phyloP scores from a whole-genome alignment of 2,797 vertebrate genomes.

The Chanos chanos region DNA sequence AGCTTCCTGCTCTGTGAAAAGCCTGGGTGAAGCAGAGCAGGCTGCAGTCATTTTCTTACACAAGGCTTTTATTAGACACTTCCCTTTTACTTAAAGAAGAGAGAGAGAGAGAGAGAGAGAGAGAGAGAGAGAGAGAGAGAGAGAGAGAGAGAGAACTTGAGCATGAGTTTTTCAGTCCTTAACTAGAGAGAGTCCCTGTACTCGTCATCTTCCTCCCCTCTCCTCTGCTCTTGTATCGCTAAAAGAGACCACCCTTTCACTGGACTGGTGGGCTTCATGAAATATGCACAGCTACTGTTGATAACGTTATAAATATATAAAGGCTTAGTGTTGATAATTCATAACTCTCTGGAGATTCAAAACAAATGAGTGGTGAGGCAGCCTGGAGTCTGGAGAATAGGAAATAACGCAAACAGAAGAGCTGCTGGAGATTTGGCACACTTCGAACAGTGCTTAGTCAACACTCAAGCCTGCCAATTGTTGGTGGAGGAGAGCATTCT shows the following conservation, averaged over 20 bases:
- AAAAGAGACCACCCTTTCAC: slow-evolving; percentile 7
- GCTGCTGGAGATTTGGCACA: slow-evolving; percentile 36
- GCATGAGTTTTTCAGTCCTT: slow-evolving; percentile 23
- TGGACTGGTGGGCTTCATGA: neutral
- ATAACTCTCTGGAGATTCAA: slow-evolving; percentile 3
- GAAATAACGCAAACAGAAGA: slow-evolving; percentile 36
- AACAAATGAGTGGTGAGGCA: slow-evolving; percentile 3
- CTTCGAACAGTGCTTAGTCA: slow-evolving; percentile 44
- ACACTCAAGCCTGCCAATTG: slow-evolving; percentile 42
- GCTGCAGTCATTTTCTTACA: slow-evolving; percentile 61
- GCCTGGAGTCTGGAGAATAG: slow-evolving; percentile 21
- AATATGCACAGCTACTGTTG: slow-evolving; percentile 5
- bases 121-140: slow-evolving; percentile 43
- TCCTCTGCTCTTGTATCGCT: neutral
- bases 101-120: slow-evolving; percentile 48
- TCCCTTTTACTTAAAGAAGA: slow-evolving; percentile 69
- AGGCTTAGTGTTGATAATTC: slow-evolving; percentile 1
- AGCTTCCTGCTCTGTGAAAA: slow-evolving; percentile 77
- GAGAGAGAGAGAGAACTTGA: slow-evolving; percentile 43
- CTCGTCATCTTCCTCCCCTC: neutral
- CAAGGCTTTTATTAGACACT: slow-evolving; percentile 79
- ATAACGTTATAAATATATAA: slow-evolving; percentile 5
- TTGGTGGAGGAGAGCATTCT: slow-evolving; percentile 35
- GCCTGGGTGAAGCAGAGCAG: slow-evolving; percentile 37
- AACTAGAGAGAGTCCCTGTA: slow-evolving; percentile 30